A percentile compares a stretch with the other conserved stretches of the same genome.
Evolutionary conservation across 2,888 invertebrate genomes (phyloP).

Genomic region (Lasioglossum vierecki): DNA sequence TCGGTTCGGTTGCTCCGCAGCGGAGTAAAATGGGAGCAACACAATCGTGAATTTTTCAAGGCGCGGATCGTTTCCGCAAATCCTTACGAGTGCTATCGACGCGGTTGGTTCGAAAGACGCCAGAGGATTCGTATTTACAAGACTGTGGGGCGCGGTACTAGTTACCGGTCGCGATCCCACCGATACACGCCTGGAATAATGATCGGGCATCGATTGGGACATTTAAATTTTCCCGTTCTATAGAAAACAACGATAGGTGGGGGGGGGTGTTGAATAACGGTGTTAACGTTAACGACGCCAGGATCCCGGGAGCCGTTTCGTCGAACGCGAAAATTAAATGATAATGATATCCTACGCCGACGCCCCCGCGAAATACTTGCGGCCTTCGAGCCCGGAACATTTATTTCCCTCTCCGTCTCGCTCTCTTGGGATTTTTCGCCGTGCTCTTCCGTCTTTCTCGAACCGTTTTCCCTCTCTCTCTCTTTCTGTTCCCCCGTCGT

Average conservation of each 20-base stretch:
- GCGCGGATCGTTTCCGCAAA: neutral
- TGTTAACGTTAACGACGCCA: conserved; percentile 73
- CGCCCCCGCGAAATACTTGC: conserved; percentile 55
- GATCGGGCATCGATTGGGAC: conserved; percentile 67
- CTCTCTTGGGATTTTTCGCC: conserved; percentile 17
- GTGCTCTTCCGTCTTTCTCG: conserved; percentile 6
- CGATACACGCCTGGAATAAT: conserved; percentile 64
- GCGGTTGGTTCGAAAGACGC: neutral
- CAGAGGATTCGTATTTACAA: conserved; percentile 14
- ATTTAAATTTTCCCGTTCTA: conserved; percentile 69
- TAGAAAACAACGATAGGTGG: conserved; percentile 52
- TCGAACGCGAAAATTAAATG: conserved; percentile 77
- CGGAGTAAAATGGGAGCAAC: neutral
- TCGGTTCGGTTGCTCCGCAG: neutral
- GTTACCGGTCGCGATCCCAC: conserved; percentile 30
- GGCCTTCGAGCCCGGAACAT: conserved; percentile 47
- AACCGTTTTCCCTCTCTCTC: neutral
- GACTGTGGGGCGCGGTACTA: conserved; percentile 16
- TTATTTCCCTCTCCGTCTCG: conserved; percentile 48
- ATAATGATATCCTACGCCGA: conserved; percentile 77
- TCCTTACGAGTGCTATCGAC: neutral
- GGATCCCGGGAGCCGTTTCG: conserved; percentile 62
- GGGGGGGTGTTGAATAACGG: conserved; percentile 40
- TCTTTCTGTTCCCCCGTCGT: conserved; percentile 26
- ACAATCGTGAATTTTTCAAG: neutral